Base-by-base conservation (phyloP, 35 echinoderm and acorn worm species). In the Lytechinus variegatus region DNA sequence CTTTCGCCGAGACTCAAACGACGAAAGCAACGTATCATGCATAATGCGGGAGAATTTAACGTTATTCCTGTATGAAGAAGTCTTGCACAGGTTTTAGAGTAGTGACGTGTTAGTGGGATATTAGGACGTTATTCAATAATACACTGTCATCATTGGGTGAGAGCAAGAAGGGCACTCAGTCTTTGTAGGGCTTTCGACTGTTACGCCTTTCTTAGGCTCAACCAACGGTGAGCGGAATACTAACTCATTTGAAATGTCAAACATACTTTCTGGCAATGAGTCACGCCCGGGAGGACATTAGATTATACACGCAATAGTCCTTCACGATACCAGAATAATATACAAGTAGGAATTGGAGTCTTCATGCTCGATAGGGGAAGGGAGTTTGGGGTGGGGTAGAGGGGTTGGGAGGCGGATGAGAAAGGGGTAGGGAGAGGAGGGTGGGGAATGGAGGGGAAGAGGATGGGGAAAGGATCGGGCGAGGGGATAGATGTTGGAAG, bases 11-110 rank as follows among this genome's bases (percentile, higher is more conserved):
- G 66, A 79, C 66, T 79, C 66, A n/a, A 79, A 9, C 66, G 66
- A n/a, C 66, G 88, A 90, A 90, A 44, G 28, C 52, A 54, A 54
- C 88, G 12, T 90, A 52, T 90, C 88, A 93, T 92, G 11, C 60
- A 53, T 60, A 51, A 51, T 89, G 54, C 89, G 44, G 55, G 54
- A 92, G 55, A 91, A 28, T 61, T 61, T 54, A 27, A 95, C 92
- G 51, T 87, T 21, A 16, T 28, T 95, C 56, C 58, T 86, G 56
- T 52, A 54, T n/a, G 89, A 89, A 16, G 55, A 87, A 16, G 95
- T 24, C 54, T 87, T 28, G 52, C 12, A 33, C 11, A 79, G 19
- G 71, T 86, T 79, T 95, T 95, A 52, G 52, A 54, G 27, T 7
- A 9, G 28, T 56, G 86, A 92, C 94, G 52, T 24, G 66, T 79